Percentiles rank a stretch among this genome's conserved stretches.
These are phyloP conservation scores for Drosophila formosana DNA, from an alignment of 2,888 invertebrate genomes.

Conservation along the genomic window DNA sequence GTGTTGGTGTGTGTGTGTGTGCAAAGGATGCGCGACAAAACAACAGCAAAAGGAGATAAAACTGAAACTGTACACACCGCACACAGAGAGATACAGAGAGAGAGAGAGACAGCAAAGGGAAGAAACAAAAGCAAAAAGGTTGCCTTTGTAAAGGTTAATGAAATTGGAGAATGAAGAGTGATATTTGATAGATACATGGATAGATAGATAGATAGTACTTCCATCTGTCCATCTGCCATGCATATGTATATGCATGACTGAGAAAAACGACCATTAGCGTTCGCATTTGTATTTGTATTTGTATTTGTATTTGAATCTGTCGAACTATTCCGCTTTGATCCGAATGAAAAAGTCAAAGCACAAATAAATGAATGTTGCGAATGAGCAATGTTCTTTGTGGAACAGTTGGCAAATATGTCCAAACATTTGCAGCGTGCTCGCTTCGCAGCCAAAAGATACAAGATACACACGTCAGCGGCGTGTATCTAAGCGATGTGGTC, in stretches of 20 bases:
- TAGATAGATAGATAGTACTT: background rate
- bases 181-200: slow-evolving; percentile 14
- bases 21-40: slow-evolving; percentile 63
- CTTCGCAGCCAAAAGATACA: slow-evolving; percentile 57
- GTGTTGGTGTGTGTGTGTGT: slow-evolving; percentile 33
- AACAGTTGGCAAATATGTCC: slow-evolving; percentile 56
- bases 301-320: slow-evolving; percentile 17
- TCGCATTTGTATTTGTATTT: slow-evolving; percentile 22
- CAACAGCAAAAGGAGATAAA: slow-evolving; percentile 44
- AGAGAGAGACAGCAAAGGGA: background rate
- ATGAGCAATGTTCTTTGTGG: slow-evolving; percentile 44
- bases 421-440: slow-evolving; percentile 28
- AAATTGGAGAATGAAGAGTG: slow-evolving; percentile 50
- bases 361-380: slow-evolving; percentile 55
- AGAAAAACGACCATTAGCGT: slow-evolving; percentile 38
- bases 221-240: background rate
- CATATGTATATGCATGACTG: background rate
- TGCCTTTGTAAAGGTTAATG: slow-evolving; percentile 56
- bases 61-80: slow-evolving; percentile 60
- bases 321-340: slow-evolving; percentile 36
- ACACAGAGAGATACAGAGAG: slow-evolving; percentile 19
- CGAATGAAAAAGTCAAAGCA: slow-evolving; percentile 23
- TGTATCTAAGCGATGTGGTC: slow-evolving; percentile 63
- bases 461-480: slow-evolving; percentile 76
- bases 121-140: slow-evolving; percentile 25